These are phyloP conservation scores for Siphlonurus alternatus DNA, from an alignment of 2,888 invertebrate species.

Conservation along the genomic window DNA sequence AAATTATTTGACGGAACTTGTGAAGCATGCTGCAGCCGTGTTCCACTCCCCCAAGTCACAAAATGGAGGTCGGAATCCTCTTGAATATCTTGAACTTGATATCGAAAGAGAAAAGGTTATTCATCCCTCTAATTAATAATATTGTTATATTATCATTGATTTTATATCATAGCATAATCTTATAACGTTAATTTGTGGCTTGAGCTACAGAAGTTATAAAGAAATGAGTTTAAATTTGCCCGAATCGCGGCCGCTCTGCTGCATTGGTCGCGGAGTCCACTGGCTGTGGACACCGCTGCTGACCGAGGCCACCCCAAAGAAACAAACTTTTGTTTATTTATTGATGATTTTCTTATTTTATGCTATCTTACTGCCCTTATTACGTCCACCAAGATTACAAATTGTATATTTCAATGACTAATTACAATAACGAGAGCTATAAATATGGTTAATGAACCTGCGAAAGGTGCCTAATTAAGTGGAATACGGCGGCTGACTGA, in stretches of 20 bases:
- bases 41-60: conserved; percentile 18
- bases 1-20: conserved; percentile 10
- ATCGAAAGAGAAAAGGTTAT: conserved; percentile 8
- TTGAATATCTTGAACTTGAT: conserved; percentile 13
- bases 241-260: neutral
- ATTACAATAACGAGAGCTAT: neutral
- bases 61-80: conserved; percentile 17
- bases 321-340: neutral
- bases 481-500: neutral
- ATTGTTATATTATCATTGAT: neutral
- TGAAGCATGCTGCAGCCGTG: conserved; percentile 17
- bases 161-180: conserved; percentile 4
- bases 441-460: neutral
- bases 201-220: neutral
- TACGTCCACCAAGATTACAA: neutral
- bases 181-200: neutral
- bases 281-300: neutral
- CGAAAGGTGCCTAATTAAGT: neutral
- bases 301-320: neutral
- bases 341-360: neutral
- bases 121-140: neutral
- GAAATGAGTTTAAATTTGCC: neutral
- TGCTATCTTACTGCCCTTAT: neutral
- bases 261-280: neutral
- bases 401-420: neutral